These are phyloP conservation scores for Hippocampus kuda DNA, from an alignment of 2,797 vertebrate genomes.

Conservation along the genomic window DNA sequence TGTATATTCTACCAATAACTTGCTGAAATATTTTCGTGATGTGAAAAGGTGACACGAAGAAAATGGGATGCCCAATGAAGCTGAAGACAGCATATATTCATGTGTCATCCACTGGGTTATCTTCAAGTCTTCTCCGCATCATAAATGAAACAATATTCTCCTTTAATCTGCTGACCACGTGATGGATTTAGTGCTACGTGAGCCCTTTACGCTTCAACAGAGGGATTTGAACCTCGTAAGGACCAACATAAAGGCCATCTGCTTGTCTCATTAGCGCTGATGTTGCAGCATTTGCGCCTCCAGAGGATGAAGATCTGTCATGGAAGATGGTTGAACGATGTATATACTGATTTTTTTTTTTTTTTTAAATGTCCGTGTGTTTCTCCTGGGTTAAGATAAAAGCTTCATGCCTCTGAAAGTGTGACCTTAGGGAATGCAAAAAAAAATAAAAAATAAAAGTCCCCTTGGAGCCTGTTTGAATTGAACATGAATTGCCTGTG, in stretches of 20 bases:
- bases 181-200: slow-evolving; percentile 42
- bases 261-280: slow-evolving; percentile 43
- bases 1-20: not conserved
- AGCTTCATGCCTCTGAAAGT: slow-evolving; percentile 4
- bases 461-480: slow-evolving; percentile 3
- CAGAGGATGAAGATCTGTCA: slow-evolving; percentile 36
- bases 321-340: slow-evolving; percentile 13
- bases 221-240: slow-evolving; percentile 45
- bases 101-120: slow-evolving; percentile 31
- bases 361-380: slow-evolving; percentile 2
- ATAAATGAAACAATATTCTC: slow-evolving; percentile 36
- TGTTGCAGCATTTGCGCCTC: slow-evolving; percentile 26
- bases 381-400: slow-evolving; percentile 30
- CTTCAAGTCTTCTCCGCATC: slow-evolving; percentile 24
- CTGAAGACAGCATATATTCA: slow-evolving; percentile 35
- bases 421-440: slow-evolving; percentile 18
- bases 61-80: slow-evolving; percentile 2
- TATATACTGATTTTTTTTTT: not conserved
- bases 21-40: not conserved
- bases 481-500: slow-evolving; percentile 1
- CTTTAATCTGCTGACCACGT: slow-evolving; percentile 39
- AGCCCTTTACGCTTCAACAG: slow-evolving; percentile 43
- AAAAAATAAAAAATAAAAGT: slow-evolving; percentile 5
- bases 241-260: slow-evolving; percentile 51
- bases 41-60: not conserved